Percentiles rank a stretch among this genome's conserved stretches.
Conservation (phyloP, 1,140 invertebrate species). For the Pectinophora gossypiella region DNA sequence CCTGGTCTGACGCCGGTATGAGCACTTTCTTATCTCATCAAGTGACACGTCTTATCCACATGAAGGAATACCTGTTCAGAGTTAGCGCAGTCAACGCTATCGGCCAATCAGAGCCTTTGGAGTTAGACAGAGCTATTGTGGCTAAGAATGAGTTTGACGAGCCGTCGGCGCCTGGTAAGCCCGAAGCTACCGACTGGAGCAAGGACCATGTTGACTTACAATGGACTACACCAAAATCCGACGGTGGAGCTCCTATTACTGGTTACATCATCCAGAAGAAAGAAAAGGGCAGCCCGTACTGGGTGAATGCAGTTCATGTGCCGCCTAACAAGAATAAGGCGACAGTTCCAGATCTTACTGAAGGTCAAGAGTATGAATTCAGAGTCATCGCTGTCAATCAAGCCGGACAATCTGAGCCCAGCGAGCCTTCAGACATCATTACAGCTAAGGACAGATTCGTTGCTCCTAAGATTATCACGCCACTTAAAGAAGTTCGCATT, state of each 20-base stretch:
- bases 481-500: slow-evolving; percentile 89
- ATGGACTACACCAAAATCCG: slow-evolving; percentile 90
- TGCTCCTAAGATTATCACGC: slow-evolving; percentile 94
- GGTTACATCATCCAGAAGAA: slow-evolving; percentile 98
- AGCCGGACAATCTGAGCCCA: slow-evolving; percentile 96
- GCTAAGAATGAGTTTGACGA: slow-evolving; percentile 97
- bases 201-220: slow-evolving; percentile 93
- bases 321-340: slow-evolving; percentile 85
- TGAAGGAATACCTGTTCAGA: slow-evolving; percentile 95
- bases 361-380: slow-evolving; percentile 98
- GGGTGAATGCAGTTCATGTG: slow-evolving; percentile 92
- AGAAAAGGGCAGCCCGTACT: slow-evolving; percentile 93
- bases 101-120: slow-evolving; percentile 94
- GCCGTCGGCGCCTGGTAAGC: slow-evolving; percentile 93
- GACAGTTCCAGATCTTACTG: slow-evolving; percentile 90
- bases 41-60: slow-evolving; percentile 90
- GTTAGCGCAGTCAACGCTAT: slow-evolving; percentile 96
- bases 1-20: slow-evolving; percentile 96
- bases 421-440: slow-evolving; percentile 93
- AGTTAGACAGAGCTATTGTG: slow-evolving; percentile 89
- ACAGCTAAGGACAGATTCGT: slow-evolving; percentile 91
- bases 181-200: slow-evolving; percentile 93
- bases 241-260: slow-evolving; percentile 93
- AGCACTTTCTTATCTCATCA: slow-evolving; percentile 88
- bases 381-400: slow-evolving; percentile 96